These are phyloP conservation scores for Lerista edwardsae DNA, from an alignment of 2,797 vertebrate genomes.

Conservation along the genomic window DNA sequence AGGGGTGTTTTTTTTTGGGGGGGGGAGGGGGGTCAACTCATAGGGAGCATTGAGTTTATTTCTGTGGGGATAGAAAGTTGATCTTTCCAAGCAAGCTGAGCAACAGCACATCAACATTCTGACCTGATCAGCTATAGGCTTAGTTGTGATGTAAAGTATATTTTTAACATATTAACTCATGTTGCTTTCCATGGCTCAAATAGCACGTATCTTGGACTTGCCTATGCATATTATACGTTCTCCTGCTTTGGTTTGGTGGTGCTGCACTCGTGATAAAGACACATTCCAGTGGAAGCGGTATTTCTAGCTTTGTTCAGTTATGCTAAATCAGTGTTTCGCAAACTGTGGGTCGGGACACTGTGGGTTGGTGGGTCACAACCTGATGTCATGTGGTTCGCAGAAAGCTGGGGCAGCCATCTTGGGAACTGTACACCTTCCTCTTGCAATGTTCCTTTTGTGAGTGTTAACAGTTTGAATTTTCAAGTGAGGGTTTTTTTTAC, in stretches of 20 bases:
- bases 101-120: constrained; percentile 72
- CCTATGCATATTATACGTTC: background rate
- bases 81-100: constrained; percentile 67
- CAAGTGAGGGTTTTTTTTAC: too few species aligned
- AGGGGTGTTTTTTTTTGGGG: constrained; percentile 40
- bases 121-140: constrained; percentile 68
- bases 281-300: background rate
- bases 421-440: too few species aligned
- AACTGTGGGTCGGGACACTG: too few species aligned
- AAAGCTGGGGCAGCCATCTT: too few species aligned
- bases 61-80: constrained; percentile 67
- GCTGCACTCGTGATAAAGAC: background rate
- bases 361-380: too few species aligned
- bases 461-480: too few species aligned
- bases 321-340: too few species aligned
- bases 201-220: constrained; percentile 20
- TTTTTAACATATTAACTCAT: constrained; percentile 72
- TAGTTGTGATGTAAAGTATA: constrained; percentile 67
- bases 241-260: background rate
- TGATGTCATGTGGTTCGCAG: too few species aligned
- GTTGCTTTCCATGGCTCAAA: constrained; percentile 37
- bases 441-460: too few species aligned
- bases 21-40: too few species aligned
- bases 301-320: constrained; percentile 16
- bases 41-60: constrained; percentile 63